Conservation (phyloP, 1,140 invertebrate species). For the Zaprionus vittiger region DNA sequence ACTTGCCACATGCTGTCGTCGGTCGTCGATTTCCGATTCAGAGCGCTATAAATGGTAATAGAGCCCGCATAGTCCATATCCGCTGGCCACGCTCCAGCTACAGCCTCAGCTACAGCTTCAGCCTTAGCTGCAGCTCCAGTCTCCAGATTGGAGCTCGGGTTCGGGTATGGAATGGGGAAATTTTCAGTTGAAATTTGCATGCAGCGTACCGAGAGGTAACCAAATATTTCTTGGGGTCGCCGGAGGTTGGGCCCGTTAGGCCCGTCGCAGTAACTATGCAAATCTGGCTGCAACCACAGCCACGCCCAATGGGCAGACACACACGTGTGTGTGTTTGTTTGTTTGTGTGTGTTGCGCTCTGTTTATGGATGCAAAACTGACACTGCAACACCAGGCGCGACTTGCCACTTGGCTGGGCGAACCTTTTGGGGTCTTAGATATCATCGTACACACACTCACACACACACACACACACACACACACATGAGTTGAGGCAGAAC, state of each 20-base stretch:
- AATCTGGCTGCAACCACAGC: slow-evolving; percentile 22
- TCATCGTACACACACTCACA: slow-evolving; percentile 23
- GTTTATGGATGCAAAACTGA: slow-evolving; percentile 71
- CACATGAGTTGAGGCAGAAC: background rate
- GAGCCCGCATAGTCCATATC: slow-evolving; percentile 39
- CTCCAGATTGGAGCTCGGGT: background rate
- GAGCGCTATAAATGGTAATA: slow-evolving; percentile 49
- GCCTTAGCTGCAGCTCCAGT: background rate
- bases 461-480: slow-evolving; percentile 3
- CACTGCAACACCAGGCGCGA: slow-evolving; percentile 57
- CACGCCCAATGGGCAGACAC: slow-evolving; percentile 31
- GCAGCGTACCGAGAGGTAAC: slow-evolving; percentile 18
- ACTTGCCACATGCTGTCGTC: background rate
- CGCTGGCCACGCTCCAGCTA: slow-evolving; percentile 12
- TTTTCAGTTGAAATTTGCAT: slow-evolving; percentile 42
- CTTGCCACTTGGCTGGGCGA: slow-evolving; percentile 34
- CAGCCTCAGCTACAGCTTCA: background rate
- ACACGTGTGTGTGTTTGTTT: background rate
- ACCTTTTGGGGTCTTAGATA: slow-evolving; percentile 32
- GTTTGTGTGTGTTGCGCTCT: slow-evolving; percentile 51
- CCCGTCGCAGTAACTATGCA: slow-evolving; percentile 25
- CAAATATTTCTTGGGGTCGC: slow-evolving; percentile 45
- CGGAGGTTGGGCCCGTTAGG: slow-evolving; percentile 48
- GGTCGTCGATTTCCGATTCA: slow-evolving; percentile 7
- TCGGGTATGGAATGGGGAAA: slow-evolving; percentile 3